Base-by-base conservation (phyloP, 2,113 vertebrate genomes). In the Cyphomyrus discorhynchus region DNA sequence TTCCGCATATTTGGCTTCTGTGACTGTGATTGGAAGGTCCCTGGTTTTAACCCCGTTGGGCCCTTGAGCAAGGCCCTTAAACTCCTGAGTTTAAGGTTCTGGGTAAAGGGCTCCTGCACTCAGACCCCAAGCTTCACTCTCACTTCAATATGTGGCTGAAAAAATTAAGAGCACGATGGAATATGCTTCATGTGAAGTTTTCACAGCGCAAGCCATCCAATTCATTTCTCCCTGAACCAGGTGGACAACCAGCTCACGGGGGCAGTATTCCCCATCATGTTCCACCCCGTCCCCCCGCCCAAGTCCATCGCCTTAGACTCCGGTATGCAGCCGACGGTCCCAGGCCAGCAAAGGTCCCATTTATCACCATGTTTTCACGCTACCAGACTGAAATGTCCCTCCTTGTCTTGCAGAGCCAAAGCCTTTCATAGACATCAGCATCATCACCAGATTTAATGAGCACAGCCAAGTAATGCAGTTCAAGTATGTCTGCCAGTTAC, bases 251-350 rank as follows among this genome's bases (percentile, higher is more conserved):
- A 99, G 31, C 95, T 99, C 70, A 96, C 97, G 11, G 98, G 98
- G 42, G 97, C 98, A 0, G 96, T 99, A 93, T 99, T 99, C 90
- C 98, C 98, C 90, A 97, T 98, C 52, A 96, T 97, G 0, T 99
- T 99, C 94, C 97, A 99, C 89, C 98, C 98, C 1, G 98, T 99
- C n/a, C 95, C 96, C 52, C 98, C 98, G 93, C 98, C 98, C 8
- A 99, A 98, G 91, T 99, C 98, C 0, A 96, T 99, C 90, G 98
- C 97, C 93, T 94, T 97, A 92, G 98, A 99, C 93, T 97, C 98
- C 95, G 98, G 98, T 99, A 96, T 88, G 89, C 62, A 87, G 52
- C 42, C 85, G 3, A 52, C 49, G 7, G 5, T 3, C 46, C 50
- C 45, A 42, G 45, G 46, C 24, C 17, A 46, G n/a, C 46, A 86